phyloP scores from a whole-genome alignment of 2,888 invertebrate species.

The Zaprionus bogoriensis region DNA sequence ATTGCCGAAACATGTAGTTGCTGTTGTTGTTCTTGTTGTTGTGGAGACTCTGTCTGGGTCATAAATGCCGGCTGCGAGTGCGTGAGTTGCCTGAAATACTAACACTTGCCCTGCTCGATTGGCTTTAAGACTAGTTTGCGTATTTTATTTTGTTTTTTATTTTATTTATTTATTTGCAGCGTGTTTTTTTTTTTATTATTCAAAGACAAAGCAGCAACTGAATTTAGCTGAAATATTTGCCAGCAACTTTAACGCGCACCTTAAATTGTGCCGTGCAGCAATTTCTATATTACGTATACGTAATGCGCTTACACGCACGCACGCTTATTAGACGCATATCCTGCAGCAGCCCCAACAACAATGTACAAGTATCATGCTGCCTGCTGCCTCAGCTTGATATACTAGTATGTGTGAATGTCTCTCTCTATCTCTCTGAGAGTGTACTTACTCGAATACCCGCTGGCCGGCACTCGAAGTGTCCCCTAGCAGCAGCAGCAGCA shows the following conservation, averaged over 20 bases:
- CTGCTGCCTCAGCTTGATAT: constrained; percentile 37
- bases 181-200: constrained; percentile 22
- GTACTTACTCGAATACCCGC: not conserved
- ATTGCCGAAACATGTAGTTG: constrained; percentile 70
- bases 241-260: constrained; percentile 31
- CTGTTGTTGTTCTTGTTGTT: too few relatives aligned
- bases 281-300: constrained; percentile 64
- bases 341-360: constrained; percentile 57
- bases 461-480: constrained; percentile 37
- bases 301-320: constrained; percentile 58
- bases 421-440: not conserved
- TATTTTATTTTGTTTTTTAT: not conserved
- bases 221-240: constrained; percentile 55
- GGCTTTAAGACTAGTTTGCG: constrained; percentile 18
- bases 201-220: constrained; percentile 49
- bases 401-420: constrained; percentile 1
- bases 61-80: constrained; percentile 48
- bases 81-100: constrained; percentile 52
- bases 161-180: not conserved
- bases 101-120: not conserved
- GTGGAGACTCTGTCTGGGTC: constrained; percentile 36
- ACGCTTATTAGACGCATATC: constrained; percentile 76
- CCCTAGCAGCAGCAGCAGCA: constrained; percentile 53
- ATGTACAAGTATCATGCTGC: constrained; percentile 50
- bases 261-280: constrained; percentile 48